Evolutionary conservation across 2,888 invertebrate genomes (phyloP), one percentile per base, ranked within the genome.

Genomic region (Frankliniella fusca): DNA sequence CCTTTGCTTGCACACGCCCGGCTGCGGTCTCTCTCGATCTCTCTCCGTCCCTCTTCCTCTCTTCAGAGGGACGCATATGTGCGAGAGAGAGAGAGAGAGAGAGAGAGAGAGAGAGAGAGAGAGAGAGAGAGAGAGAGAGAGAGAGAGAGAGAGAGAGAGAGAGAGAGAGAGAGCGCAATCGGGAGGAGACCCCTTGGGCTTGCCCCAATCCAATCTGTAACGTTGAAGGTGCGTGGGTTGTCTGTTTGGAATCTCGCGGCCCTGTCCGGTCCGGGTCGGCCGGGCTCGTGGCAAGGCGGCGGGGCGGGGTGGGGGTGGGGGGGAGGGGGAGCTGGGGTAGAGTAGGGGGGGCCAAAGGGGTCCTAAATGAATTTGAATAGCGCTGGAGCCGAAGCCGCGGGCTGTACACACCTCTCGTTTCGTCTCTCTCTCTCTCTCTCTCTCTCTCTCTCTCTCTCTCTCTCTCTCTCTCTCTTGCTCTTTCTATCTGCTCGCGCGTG

Each of bases 171-270:
- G 38, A 2, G 38, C n/a, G n/a, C n/a, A n/a, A n/a, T n/a, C n/a
- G 38, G 3, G 38, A 38, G 5, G 38, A 38, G 38, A 38, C 38
- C 38, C 38, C 38, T 38, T 38, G 38, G 38, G 38, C 38, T 38
- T 38, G 38, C 3, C 38, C 70, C 70, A 76, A 76, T 76, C 70
- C 70, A 76, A 76, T 76, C 70, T 76, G 70, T 76, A 76, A 76
- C 70, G 70, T 76, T 38, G 70, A 76, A 27, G 70, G 54, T 12
- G 70, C 70, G 70, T 76, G 70, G 70, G 70, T 76, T 76, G 70
- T 76, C 70, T 76, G 70, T 76, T 76, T 76, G 70, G 70, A 27
- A 76, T 76, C 70, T 27, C 70, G 38, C 38, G 70, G 70, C 70
- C 54, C 20, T 27, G 70, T 61, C 18, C 70, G 12, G 70, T 61